Base-by-base conservation (phyloP, 1,140 invertebrate species). In the Chelonus insularis region DNA sequence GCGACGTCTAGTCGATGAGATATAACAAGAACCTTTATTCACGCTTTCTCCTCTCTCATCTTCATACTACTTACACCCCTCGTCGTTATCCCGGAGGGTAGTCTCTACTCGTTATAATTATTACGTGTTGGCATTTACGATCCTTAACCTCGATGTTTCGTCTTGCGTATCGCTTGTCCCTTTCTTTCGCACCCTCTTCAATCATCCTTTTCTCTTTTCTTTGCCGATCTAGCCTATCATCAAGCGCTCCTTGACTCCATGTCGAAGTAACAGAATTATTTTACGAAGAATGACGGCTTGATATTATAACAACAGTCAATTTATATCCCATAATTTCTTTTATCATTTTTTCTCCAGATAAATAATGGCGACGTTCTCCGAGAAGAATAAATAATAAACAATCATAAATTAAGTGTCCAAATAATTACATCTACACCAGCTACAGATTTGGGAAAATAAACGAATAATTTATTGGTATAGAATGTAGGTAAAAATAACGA, bases 101-200 rank as follows among this genome's bases (percentile, higher is more conserved):
- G 50, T 54, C 34, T 41, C 37, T 14, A 71, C 71, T 77, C 72
- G 71, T 78, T 77, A 77, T 76, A 77, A 78, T 77, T 78, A 75
- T 70, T 71, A 74, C 70, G 73, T 71, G 72, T 79, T 77, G 74
- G 72, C 75, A 70, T 79, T 79, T 79, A 79, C 76, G 77, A 78
- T 66, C 72, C 47, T 43, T 16, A 43, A 16, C 14, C 41, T 23
- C n/a, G 34, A 16, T 32, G 36, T 18, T 36, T 34, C 29, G 7
- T 32, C 25, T 54, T 23, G 29, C 23, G 12, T n/a, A 32, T 8
- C 11, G 20, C 16, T 37, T 14, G 16, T 23, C 45, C 45, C 7
- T 39, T 59, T 16, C 32, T 25, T 25, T 11, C 51, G 6, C 12
- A 45, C 18, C 18, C 18, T 50, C 39, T 56, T 39, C 61, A 21